Percentiles rank a stretch among this genome's conserved stretches.
These are phyloP conservation scores for Rapana venosa DNA, from an alignment of 2,888 invertebrate genomes.

Conservation along the genomic window DNA sequence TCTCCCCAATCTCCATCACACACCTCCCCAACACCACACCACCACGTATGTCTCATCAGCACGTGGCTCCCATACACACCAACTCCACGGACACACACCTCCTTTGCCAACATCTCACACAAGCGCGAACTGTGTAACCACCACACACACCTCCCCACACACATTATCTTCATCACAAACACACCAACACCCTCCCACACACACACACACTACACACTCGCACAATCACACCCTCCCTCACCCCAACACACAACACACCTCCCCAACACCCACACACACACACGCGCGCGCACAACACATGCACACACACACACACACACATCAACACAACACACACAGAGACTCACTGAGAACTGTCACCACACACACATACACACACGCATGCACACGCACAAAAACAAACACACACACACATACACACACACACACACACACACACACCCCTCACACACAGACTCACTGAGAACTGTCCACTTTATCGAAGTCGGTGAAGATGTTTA, in stretches of 20 bases:
- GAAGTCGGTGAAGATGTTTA: conserved; percentile 84
- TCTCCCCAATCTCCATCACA: too few species aligned
- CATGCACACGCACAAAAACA: neutral
- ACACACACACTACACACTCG: neutral
- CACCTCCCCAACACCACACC: too few species aligned
- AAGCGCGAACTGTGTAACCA: too few species aligned
- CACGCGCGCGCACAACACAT: neutral
- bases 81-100: neutral
- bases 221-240: neutral
- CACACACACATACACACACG: neutral
- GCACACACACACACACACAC: neutral
- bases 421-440: conserved; percentile 3
- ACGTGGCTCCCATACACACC: too few species aligned
- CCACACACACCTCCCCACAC: too few species aligned
- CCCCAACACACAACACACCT: neutral
- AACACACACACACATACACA: neutral
- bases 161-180: too few species aligned
- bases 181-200: neutral
- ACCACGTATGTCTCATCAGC: too few species aligned
- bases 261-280: neutral
- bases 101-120: too few species aligned
- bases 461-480: conserved; percentile 54
- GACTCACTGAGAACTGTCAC: neutral
- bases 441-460: conserved; percentile 49
- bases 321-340: neutral